phyloP scores from a whole-genome alignment of 2,113 vertebrate genomes.

The Ia io region DNA sequence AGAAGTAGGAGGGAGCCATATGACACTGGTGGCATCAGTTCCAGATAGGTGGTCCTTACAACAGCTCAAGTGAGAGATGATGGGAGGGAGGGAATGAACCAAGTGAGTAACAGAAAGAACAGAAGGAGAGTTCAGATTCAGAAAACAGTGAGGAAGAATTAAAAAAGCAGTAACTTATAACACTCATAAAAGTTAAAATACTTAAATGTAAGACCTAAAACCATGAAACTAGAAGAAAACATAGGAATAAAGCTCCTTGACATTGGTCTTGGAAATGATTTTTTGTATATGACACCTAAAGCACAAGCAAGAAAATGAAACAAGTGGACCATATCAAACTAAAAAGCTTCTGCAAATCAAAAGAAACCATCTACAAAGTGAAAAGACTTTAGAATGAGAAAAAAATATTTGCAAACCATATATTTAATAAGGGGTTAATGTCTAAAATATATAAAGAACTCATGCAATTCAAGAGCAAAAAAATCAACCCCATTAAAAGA shows the following conservation, averaged over 20 bases:
- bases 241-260: neutral
- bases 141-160: neutral
- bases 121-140: neutral
- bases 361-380: neutral
- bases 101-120: neutral
- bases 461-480: neutral
- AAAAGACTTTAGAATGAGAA: neutral
- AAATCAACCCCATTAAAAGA: neutral
- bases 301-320: neutral
- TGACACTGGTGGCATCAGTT: neutral
- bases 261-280: neutral
- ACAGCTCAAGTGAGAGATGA: neutral
- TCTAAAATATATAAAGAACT: neutral
- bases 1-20: neutral
- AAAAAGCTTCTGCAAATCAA: neutral
- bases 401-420: neutral
- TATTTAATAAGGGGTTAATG: neutral
- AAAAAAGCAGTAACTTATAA: neutral
- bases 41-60: neutral
- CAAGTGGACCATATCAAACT: neutral
- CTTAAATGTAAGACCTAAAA: neutral
- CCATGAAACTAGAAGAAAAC: neutral
- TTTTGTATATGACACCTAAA: neutral
- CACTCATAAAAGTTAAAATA: neutral
- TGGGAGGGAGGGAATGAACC: neutral